Evolutionary conservation across 2,797 vertebrate species (phyloP).

Genomic region (Poeciliopsis paucimaculata): DNA sequence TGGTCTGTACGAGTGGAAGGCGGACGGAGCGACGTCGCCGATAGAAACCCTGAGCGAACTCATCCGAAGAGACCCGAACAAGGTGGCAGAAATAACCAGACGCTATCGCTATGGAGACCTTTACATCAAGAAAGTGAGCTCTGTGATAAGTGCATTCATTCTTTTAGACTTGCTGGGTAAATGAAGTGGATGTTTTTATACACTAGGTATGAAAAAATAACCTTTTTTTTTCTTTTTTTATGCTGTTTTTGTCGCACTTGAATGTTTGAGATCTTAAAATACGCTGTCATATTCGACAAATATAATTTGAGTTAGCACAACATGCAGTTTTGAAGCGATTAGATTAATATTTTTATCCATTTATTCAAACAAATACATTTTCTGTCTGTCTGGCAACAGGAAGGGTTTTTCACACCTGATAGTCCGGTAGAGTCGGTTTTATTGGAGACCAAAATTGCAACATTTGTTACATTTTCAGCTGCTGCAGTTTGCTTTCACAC

Average conservation of each 20-base stretch:
- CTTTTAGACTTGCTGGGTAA: neutral
- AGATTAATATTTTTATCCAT: neutral
- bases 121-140: constrained; percentile 88
- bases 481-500: no score
- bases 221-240: neutral
- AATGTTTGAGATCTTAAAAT: neutral
- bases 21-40: constrained; percentile 89
- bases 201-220: neutral
- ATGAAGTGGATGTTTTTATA: neutral
- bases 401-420: no score
- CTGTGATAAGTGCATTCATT: neutral
- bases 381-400: no score
- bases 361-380: neutral
- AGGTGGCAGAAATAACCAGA: constrained; percentile 86
- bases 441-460: no score
- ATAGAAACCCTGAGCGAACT: constrained; percentile 91
- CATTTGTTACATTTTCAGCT: no score
- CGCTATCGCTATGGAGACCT: constrained; percentile 89
- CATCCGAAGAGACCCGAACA: constrained; percentile 89
- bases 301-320: neutral
- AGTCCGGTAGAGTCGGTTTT: no score
- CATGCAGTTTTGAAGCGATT: neutral
- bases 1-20: constrained; percentile 90
- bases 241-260: neutral
- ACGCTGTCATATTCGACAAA: neutral